Percentiles rank a stretch among this genome's conserved stretches.
Conservation (phyloP, 2,888 invertebrate species). For the Eristalinus aeneus region DNA sequence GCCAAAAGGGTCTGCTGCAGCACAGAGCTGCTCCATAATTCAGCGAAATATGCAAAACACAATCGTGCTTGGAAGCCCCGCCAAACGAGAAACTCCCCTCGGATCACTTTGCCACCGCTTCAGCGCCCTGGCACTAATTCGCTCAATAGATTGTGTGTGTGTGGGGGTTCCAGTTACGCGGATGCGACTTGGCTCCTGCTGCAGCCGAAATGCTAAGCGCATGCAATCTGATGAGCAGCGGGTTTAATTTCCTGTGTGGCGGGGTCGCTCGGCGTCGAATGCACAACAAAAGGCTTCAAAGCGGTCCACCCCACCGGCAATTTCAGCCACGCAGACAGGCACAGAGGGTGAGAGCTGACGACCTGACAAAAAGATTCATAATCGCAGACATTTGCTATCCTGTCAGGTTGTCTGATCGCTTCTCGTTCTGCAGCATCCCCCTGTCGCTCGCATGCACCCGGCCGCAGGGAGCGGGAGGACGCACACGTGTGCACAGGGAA, state of each 20-base stretch:
- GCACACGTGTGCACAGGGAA: conserved; percentile 19
- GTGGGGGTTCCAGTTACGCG: conserved; percentile 6
- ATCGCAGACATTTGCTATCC: conserved; percentile 49
- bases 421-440: not conserved
- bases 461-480: not conserved
- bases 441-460: conserved; percentile 12
- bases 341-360: not conserved
- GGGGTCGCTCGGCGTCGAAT: conserved; percentile 70
- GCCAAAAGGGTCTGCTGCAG: conserved; percentile 36
- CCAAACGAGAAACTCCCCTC: not conserved
- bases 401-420: conserved; percentile 55
- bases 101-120: not conserved
- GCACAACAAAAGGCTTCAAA: conserved; percentile 50
- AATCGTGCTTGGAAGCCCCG: not conserved
- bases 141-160: conserved; percentile 56
- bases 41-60: conserved; percentile 64
- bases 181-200: conserved; percentile 67
- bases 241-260: conserved; percentile 78
- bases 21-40: conserved; percentile 55
- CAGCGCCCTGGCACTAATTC: conserved; percentile 24
- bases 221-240: conserved; percentile 74
- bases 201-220: conserved; percentile 69
- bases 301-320: conserved; percentile 40
- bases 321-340: conserved; percentile 22
- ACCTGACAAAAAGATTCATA: conserved; percentile 15